A percentile compares a stretch with the other conserved stretches of the same genome.
phyloP scores from a whole-genome alignment of 2,888 invertebrate species.

The Dinocampus coccinellae region DNA sequence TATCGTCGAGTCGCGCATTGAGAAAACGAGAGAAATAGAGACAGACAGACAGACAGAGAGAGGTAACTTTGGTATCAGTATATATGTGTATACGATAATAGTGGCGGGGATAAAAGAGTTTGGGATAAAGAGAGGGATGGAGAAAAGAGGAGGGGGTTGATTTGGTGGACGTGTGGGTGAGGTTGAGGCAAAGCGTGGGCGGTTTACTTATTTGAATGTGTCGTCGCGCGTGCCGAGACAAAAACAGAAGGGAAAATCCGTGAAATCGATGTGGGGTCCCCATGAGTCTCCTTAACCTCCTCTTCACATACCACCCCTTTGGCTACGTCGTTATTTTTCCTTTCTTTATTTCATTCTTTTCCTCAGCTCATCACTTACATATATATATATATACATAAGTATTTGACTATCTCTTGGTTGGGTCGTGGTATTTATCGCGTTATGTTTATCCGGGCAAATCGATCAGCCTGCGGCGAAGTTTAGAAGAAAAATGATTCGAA shows the following conservation, averaged over 20 bases:
- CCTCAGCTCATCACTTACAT: neutral
- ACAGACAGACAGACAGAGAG: too few species aligned
- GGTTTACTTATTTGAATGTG: slow-evolving; percentile 68
- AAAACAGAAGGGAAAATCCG: slow-evolving; percentile 59
- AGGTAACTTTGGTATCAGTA: too few species aligned
- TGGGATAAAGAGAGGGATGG: too few species aligned
- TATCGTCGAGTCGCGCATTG: too few species aligned
- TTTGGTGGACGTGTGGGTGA: slow-evolving; percentile 33
- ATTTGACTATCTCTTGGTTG: slow-evolving; percentile 7
- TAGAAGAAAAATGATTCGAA: slow-evolving; percentile 12
- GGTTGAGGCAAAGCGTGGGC: slow-evolving; percentile 46
- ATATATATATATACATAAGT: neutral
- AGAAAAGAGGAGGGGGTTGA: neutral
- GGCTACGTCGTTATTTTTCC: neutral
- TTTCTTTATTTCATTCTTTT: neutral
- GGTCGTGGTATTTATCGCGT: slow-evolving; percentile 29
- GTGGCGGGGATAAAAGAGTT: neutral
- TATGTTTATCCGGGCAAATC: slow-evolving; percentile 35
- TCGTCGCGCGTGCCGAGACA: slow-evolving; percentile 62
- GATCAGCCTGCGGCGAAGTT: slow-evolving; percentile 12
- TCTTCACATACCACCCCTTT: slow-evolving; percentile 8
- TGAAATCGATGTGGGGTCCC: slow-evolving; percentile 61
- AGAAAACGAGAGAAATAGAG: too few species aligned
- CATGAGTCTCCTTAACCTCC: slow-evolving; percentile 3
- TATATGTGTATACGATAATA: neutral